These are phyloP conservation scores for Sebastes jordani DNA, from an alignment of 2,797 vertebrate species.

Conservation along the genomic window DNA sequence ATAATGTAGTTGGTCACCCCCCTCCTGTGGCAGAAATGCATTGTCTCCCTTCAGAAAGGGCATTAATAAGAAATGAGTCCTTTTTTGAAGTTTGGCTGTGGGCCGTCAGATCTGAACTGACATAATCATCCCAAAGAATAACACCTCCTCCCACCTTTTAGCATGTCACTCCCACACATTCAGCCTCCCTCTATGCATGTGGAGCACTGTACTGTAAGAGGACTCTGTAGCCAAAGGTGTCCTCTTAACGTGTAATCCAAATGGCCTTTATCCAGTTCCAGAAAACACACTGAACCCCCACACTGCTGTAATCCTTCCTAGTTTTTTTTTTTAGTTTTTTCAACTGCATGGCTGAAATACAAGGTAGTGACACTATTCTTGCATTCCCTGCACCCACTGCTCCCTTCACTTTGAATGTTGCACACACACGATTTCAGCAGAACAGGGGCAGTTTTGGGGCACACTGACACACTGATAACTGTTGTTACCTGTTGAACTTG, in stretches of 20 bases:
- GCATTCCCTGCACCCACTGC: background rate
- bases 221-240: conserved; percentile 9
- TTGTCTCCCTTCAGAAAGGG: conserved; percentile 44
- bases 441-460: background rate
- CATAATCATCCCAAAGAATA: conserved; percentile 63
- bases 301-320: conserved; percentile 18
- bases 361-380: background rate
- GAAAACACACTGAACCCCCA: background rate
- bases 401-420: conserved; percentile 4
- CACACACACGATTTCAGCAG: background rate
- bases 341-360: background rate
- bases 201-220: background rate
- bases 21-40: conserved; percentile 3
- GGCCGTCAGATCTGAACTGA: conserved; percentile 64
- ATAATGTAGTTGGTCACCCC: conserved; percentile 18
- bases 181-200: conserved; percentile 18
- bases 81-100: conserved; percentile 57
- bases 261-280: conserved; percentile 25
- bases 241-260: conserved; percentile 11
- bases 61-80: conserved; percentile 70
- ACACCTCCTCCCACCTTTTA: conserved; percentile 59
- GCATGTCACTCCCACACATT: conserved; percentile 39
- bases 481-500: no score
- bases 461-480: no score
- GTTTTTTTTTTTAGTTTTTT: background rate